A percentile compares a stretch with the other conserved stretches of the same genome.
These are phyloP conservation scores for Catharus fuscescens DNA, from an alignment of 2,113 vertebrate genomes.

Conservation along the genomic window DNA sequence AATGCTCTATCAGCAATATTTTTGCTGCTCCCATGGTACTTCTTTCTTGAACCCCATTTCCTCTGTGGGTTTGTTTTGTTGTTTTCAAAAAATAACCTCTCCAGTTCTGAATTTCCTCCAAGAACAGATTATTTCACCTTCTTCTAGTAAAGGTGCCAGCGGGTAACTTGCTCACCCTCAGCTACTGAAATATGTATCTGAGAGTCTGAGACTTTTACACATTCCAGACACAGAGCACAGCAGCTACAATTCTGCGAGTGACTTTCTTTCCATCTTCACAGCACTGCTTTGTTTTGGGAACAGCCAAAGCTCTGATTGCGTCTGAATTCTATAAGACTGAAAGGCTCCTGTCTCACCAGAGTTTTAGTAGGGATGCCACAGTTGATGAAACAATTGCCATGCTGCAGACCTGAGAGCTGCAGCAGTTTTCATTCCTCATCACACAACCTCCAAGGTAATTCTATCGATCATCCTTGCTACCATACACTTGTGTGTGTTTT, in stretches of 20 bases:
- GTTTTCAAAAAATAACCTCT: background rate
- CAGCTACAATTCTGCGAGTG: background rate
- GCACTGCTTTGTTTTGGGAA: background rate
- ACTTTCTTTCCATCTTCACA: background rate
- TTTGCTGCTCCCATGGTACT: background rate
- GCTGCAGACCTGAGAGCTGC: constrained; percentile 12
- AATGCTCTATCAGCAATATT: background rate
- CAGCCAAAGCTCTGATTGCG: background rate
- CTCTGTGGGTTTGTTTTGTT: rapidly evolving
- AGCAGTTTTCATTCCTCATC: constrained; percentile 47
- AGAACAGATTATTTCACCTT: background rate
- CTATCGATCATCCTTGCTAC: constrained; percentile 2
- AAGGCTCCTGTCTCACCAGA: constrained; percentile 1
- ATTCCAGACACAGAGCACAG: background rate
- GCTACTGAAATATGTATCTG: background rate
- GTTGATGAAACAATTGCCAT: constrained; percentile 57
- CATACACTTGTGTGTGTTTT: background rate
- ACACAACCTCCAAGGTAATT: constrained; percentile 30
- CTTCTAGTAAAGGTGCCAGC: background rate
- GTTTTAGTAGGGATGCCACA: constrained; percentile 36
- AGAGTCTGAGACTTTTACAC: background rate
- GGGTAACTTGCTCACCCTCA: background rate
- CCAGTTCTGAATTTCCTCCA: background rate
- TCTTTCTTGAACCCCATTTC: background rate
- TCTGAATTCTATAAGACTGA: background rate